Percentiles rank a stretch among this genome's conserved stretches.
Evolutionary conservation across 2,797 vertebrate genomes (phyloP).

Genomic region (Tapirus indicus): DNA sequence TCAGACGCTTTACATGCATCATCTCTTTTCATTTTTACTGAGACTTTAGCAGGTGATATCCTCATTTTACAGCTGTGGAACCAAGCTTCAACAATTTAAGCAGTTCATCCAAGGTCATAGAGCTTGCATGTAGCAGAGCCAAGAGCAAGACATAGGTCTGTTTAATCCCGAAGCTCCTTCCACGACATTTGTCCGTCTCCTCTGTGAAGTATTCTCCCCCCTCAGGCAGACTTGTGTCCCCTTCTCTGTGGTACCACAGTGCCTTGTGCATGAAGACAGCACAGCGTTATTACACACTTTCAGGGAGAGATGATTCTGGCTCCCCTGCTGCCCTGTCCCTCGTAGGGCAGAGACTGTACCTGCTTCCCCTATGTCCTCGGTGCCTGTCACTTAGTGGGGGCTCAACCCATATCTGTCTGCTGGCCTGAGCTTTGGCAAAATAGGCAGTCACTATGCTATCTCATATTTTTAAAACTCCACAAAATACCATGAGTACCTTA

Average conservation of each 20-base stretch:
- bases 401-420: neutral
- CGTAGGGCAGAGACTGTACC: neutral
- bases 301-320: neutral
- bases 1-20: neutral
- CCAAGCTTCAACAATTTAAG: constrained; percentile 23
- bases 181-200: neutral
- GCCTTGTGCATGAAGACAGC: neutral
- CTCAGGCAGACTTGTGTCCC: neutral
- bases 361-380: neutral
- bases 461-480: neutral
- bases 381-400: neutral
- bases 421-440: neutral
- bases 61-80: neutral
- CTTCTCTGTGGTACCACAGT: neutral
- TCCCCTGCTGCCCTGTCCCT: neutral
- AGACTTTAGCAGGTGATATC: neutral
- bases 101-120: constrained; percentile 17
- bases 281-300: neutral
- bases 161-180: neutral
- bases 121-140: neutral
- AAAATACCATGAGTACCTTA: neutral
- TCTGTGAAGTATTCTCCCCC: neutral
- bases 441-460: neutral
- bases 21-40: neutral
- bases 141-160: neutral